Percentiles rank a stretch among this genome's conserved stretches.
These are phyloP conservation scores for Platycnemis pennipes DNA, from an alignment of 2,888 invertebrate species.

Conservation along the genomic window DNA sequence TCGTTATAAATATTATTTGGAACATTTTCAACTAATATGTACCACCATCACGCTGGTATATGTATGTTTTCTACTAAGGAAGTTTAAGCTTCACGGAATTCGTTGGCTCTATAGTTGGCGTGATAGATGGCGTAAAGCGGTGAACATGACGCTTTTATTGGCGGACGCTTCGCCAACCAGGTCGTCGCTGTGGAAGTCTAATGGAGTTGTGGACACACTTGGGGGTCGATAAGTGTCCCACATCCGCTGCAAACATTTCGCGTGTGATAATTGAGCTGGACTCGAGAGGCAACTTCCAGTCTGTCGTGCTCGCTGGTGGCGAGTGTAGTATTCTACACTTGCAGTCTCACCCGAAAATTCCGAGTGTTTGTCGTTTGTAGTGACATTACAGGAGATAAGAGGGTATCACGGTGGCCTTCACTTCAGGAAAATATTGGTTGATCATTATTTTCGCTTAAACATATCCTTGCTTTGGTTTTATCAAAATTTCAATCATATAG, in stretches of 20 bases:
- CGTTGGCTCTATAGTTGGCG: neutral
- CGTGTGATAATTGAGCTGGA: neutral
- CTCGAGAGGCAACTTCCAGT: neutral
- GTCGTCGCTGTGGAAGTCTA: neutral
- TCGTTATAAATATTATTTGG: no score
- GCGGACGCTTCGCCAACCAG: neutral
- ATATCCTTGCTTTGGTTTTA: neutral
- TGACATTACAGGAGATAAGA: neutral
- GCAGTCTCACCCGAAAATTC: neutral
- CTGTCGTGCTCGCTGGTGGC: neutral
- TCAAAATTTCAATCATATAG: neutral
- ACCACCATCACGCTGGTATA: no score
- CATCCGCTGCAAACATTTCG: neutral
- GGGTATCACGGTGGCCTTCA: neutral
- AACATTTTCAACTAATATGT: no score
- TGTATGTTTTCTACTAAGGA: no score
- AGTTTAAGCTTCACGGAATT: neutral
- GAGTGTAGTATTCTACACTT: neutral
- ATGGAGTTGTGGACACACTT: neutral
- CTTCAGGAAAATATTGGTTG: neutral
- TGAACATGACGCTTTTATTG: neutral
- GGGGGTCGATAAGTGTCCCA: neutral
- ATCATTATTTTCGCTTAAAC: neutral
- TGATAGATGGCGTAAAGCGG: neutral
- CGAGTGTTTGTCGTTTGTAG: neutral